phyloP scores from a whole-genome alignment of 2,113 vertebrate genomes.

The Xiphorhynchus elegans region DNA sequence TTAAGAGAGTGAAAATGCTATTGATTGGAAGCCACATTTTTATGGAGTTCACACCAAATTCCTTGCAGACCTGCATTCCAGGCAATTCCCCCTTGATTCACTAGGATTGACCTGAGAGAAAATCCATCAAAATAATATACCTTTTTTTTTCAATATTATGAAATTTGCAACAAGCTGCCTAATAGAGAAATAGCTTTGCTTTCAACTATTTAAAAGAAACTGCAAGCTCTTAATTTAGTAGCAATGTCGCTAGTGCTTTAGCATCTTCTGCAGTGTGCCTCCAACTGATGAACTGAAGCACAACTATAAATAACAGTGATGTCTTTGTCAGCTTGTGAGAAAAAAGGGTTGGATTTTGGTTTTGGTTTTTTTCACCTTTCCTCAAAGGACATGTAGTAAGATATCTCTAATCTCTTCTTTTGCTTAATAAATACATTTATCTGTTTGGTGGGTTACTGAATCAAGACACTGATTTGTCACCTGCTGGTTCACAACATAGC shows the following conservation, averaged over 20 bases:
- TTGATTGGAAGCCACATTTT: conserved; percentile 36
- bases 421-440: neutral
- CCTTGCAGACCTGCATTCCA: neutral
- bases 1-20: conserved; percentile 23
- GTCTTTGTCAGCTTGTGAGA: conserved; percentile 49
- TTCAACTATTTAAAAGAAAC: conserved; percentile 25
- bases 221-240: conserved; percentile 45
- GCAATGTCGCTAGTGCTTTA: neutral
- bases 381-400: neutral
- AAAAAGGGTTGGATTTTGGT: neutral
- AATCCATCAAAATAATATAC: neutral
- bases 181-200: conserved; percentile 15
- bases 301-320: conserved; percentile 55
- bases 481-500: neutral
- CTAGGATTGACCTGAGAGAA: neutral
- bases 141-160: neutral
- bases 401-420: neutral
- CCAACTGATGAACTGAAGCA: conserved; percentile 41
- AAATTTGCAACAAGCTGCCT: neutral
- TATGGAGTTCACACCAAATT: conserved; percentile 2
- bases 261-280: conserved; percentile 25
- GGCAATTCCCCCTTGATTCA: neutral
- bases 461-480: neutral
- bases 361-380: neutral
- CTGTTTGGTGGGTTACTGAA: neutral